A percentile compares a stretch with the other conserved stretches of the same genome.
phyloP scores from a whole-genome alignment of 2,113 vertebrate species.

The Pachypanchax playfairii region DNA sequence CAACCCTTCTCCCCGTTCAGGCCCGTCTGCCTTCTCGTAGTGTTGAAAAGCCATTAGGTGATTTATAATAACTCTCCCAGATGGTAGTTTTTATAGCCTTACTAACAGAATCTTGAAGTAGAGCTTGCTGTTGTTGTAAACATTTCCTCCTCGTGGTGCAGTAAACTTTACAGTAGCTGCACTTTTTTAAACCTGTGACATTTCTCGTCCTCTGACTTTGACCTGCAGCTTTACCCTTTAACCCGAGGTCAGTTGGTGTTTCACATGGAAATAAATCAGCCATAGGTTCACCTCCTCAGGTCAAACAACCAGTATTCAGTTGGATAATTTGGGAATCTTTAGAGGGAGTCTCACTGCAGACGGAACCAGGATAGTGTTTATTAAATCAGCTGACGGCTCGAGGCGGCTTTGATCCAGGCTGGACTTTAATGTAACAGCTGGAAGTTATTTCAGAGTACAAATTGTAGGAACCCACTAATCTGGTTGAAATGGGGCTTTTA shows the following conservation, averaged over 20 bases:
- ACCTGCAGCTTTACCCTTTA: constrained; percentile 46
- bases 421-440: not conserved
- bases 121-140: constrained; percentile 31
- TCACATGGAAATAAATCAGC: constrained; percentile 52
- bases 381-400: constrained; percentile 28
- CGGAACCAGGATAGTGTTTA: constrained; percentile 45
- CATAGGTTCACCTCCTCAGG: constrained; percentile 67
- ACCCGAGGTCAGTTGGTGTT: constrained; percentile 44
- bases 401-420: constrained; percentile 6
- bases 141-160: constrained; percentile 19
- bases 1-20: constrained; percentile 43
- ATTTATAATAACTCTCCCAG: constrained; percentile 23
- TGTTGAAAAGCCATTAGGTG: constrained; percentile 36
- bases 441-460: not conserved
- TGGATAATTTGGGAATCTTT: constrained; percentile 30
- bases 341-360: constrained; percentile 69
- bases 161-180: constrained; percentile 5
- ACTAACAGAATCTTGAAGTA: constrained; percentile 32
- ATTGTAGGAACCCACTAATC: not conserved
- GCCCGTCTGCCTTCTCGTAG: constrained; percentile 25
- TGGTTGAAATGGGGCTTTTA: not conserved
- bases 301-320: constrained; percentile 37
- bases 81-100: constrained; percentile 55
- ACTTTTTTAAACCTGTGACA: constrained; percentile 6
- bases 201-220: constrained; percentile 21